Evolutionary conservation across 1,140 invertebrate genomes (phyloP).

Genomic region (Pinna nobilis): DNA sequence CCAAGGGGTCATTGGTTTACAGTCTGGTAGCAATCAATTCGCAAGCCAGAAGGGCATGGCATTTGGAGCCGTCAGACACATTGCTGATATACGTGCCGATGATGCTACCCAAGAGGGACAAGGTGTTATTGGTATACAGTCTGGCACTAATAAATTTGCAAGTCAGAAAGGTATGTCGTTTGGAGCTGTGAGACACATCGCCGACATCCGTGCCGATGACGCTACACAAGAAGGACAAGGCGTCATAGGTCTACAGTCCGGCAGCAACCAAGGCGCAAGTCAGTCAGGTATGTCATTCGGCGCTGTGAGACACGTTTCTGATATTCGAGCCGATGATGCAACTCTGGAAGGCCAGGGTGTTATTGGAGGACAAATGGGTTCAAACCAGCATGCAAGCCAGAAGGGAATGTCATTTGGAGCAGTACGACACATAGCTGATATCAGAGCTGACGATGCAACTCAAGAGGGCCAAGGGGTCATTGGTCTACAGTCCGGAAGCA

Average conservation of each 20-base stretch:
- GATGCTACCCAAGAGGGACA: slow-evolving; percentile 84
- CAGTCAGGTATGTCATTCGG: slow-evolving; percentile 92
- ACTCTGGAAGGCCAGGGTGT: slow-evolving; percentile 39
- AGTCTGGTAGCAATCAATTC: slow-evolving; percentile 93
- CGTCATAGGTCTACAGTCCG: slow-evolving; percentile 92
- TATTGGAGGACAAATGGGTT: slow-evolving; percentile 75
- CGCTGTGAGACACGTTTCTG: slow-evolving; percentile 58
- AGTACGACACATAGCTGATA: slow-evolving; percentile 87
- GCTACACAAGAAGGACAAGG: slow-evolving; percentile 78
- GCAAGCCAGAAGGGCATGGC: slow-evolving; percentile 94
- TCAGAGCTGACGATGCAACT: slow-evolving; percentile 74
- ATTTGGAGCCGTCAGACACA: slow-evolving; percentile 91
- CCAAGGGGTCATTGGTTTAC: slow-evolving; percentile 89
- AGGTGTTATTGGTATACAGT: slow-evolving; percentile 92
- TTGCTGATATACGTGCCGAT: slow-evolving; percentile 75
- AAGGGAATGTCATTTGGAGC: slow-evolving; percentile 92
- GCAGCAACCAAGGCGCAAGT: slow-evolving; percentile 91
- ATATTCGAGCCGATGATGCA: slow-evolving; percentile 52
- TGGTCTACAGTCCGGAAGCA: slow-evolving; percentile 91
- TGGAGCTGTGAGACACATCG: slow-evolving; percentile 57
- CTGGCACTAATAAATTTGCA: slow-evolving; percentile 90
- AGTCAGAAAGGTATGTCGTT: slow-evolving; percentile 80
- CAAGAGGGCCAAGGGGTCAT: slow-evolving; percentile 84
- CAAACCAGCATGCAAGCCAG: slow-evolving; percentile 82
- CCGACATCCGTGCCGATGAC: slow-evolving; percentile 61